These are phyloP conservation scores for Erpornis zantholeuca DNA, from an alignment of 2,113 vertebrate species.

Conservation along the genomic window DNA sequence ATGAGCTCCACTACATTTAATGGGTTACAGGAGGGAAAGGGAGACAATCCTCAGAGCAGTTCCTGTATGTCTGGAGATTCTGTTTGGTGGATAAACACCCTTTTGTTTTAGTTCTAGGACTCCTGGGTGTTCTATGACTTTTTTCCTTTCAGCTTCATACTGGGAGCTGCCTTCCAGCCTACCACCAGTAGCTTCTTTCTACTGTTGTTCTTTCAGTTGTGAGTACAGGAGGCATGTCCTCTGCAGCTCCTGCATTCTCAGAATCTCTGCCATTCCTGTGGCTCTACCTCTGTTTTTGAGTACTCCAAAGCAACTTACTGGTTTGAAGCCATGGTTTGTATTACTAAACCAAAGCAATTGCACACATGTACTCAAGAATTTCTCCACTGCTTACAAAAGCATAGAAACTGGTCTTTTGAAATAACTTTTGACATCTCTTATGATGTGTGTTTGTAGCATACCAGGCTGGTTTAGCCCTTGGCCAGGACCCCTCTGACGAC, in stretches of 20 bases:
- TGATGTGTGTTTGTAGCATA: conserved; percentile 76
- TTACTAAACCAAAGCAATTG: neutral
- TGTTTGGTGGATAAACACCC: neutral
- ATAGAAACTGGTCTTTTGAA: neutral
- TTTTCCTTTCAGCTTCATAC: neutral
- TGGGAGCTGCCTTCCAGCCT: neutral
- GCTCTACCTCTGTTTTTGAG: neutral
- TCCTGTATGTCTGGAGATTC: neutral
- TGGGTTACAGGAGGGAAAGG: neutral
- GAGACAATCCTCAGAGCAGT: neutral
- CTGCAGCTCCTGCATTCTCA: neutral
- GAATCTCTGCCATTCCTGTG: neutral
- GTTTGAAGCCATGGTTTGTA: neutral
- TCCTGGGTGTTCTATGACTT: neutral
- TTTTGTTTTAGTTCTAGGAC: neutral
- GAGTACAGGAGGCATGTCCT: neutral
- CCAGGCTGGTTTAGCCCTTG: conserved; percentile 83
- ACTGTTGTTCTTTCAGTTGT: neutral
- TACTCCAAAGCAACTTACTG: neutral
- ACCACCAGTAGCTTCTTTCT: neutral
- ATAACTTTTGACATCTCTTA: neutral
- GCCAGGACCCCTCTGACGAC: conserved; percentile 88
- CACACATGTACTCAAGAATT: neutral
- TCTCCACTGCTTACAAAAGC: neutral
- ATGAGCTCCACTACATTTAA: neutral